Base-by-base conservation (phyloP, 2,888 invertebrate species). In the Trissonchulus sp. region DNA sequence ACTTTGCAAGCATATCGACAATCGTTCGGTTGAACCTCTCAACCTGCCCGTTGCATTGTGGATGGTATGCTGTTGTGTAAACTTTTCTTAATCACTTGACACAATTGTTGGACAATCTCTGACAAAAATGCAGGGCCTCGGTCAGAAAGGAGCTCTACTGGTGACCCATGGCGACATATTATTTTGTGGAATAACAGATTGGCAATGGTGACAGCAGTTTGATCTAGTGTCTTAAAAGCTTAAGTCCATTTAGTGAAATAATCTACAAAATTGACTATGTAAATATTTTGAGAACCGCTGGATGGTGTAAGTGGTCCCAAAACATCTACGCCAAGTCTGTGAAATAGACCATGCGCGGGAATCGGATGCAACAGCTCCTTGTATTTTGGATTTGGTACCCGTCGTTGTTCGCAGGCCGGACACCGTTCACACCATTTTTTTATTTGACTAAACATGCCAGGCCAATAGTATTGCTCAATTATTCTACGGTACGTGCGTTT, bases 131-230 rank as follows among this genome's bases (percentile, higher is more conserved):
- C 77, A 3, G 74, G 28, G 2, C 79, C 80, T 48, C 73, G 74
- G 48, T 81, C 79, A 15, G 77, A 76, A 15, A 79, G 69, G n/a
- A 80, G 34, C 63, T 38, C 8, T 63, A n/a, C 63, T 23, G 79
- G 79, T 31, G 65, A 62, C 15, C 78, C 79, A 75, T 77, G 78
- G 30, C 76, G 38, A 15, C 69, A 72, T 15, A 78, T 75, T 28
- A 80, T 31, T 30, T 77, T 34, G 38, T 78, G 73, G 2, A 76
- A 73, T 30, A 80, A 62, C 30, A 78, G 74, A 30, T 75, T 76
- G 0, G 82, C 81, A n/a, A 82, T 78, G 1, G 81, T 81, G n/a
- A 75, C 76, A 0, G 82, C 79, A 60, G 79, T 79, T 65, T 81
- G 81, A 35, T 81, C 79, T 0, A 80, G 79, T 36, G 83, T 71